A percentile compares a stretch with the other conserved stretches of the same genome.
phyloP scores from a whole-genome alignment of 1,140 invertebrate genomes.

The Pseudachorutes palmiensis region DNA sequence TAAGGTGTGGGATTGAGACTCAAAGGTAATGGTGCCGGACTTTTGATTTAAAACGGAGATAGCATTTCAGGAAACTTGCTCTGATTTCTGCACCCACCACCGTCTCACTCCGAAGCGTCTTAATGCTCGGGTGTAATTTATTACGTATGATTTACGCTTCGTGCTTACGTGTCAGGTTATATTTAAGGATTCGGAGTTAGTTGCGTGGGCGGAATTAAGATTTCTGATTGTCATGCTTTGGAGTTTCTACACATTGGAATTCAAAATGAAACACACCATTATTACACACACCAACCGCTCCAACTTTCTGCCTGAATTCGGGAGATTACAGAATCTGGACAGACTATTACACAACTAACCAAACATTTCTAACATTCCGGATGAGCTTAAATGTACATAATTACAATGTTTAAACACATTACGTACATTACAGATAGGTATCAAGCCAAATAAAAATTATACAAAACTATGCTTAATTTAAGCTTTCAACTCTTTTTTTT shows the following conservation, averaged over 20 bases:
- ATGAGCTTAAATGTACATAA: too few species aligned
- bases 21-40: neutral
- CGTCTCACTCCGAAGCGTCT: too few species aligned
- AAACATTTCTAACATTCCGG: too few species aligned
- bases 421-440: too few species aligned
- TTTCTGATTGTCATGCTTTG: neutral
- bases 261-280: neutral
- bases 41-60: neutral
- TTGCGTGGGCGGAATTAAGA: slow-evolving; percentile 3
- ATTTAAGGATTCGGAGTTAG: neutral
- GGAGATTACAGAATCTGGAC: too few species aligned
- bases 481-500: too few species aligned
- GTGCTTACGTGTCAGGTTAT: slow-evolving; percentile 7
- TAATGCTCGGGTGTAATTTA: neutral
- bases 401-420: too few species aligned
- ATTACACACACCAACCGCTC: neutral
- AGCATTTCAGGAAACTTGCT: neutral
- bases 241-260: neutral
- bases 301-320: too few species aligned
- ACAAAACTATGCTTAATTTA: too few species aligned
- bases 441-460: too few species aligned
- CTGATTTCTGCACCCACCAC: too few species aligned
- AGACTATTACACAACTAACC: too few species aligned
- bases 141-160: slow-evolving; percentile 6
- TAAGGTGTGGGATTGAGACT: neutral